These are phyloP conservation scores for Diarsia dahlii DNA, from an alignment of 2,888 invertebrate genomes.

Conservation along the genomic window DNA sequence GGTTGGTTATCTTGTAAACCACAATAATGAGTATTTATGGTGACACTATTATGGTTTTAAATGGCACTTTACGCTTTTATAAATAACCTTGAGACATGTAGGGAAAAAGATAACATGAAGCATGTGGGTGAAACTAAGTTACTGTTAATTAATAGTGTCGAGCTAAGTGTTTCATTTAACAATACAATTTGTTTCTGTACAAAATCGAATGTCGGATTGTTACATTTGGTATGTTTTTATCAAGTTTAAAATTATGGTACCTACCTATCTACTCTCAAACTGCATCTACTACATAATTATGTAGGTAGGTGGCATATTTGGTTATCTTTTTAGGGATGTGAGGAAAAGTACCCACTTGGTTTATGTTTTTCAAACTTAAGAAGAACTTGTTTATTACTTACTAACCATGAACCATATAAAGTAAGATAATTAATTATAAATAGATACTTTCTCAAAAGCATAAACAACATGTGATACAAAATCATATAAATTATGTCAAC, in stretches of 20 bases:
- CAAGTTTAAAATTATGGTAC: too few relatives aligned
- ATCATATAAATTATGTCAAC: slow-evolving; percentile 1
- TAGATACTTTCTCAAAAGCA: background rate
- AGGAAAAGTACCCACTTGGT: background rate
- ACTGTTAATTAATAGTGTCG: background rate
- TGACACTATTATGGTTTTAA: slow-evolving; percentile 7
- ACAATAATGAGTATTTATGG: background rate
- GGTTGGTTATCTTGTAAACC: background rate
- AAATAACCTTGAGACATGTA: slow-evolving; percentile 2
- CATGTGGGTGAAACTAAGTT: background rate
- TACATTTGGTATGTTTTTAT: too few relatives aligned
- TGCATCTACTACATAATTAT: too few relatives aligned
- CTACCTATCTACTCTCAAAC: too few relatives aligned
- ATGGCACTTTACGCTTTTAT: background rate
- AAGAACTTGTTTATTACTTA: background rate
- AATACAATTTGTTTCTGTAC: too few relatives aligned
- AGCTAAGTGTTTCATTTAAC: background rate
- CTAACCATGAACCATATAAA: background rate
- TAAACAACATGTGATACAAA: slow-evolving; percentile 15
- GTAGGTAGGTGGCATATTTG: background rate
- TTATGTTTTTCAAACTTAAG: background rate
- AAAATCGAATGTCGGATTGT: too few relatives aligned
- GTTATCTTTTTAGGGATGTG: background rate
- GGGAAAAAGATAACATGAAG: background rate
- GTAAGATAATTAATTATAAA: background rate